Evolutionary conservation across 2,797 vertebrate genomes (phyloP).

Genomic region (Lerista edwardsae): DNA sequence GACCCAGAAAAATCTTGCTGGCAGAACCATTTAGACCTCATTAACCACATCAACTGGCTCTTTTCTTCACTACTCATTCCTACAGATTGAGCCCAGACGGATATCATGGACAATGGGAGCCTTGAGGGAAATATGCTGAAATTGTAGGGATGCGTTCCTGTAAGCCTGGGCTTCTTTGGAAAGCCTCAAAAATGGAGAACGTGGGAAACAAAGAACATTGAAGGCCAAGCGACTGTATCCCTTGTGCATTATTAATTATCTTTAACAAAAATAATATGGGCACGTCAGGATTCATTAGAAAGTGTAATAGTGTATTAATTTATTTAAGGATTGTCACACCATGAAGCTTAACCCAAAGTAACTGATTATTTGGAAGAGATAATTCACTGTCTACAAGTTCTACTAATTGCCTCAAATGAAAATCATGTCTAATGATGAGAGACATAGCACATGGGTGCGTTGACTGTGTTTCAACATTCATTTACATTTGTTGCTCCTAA

Average conservation of each 20-base stretch:
- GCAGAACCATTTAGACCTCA: constrained; percentile 20
- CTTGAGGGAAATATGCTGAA: background rate
- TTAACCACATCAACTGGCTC: constrained; percentile 5
- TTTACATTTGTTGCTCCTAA: constrained; percentile 49
- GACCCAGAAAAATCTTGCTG: constrained; percentile 2
- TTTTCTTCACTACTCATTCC: background rate
- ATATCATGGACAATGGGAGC: background rate
- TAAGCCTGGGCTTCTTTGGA: background rate
- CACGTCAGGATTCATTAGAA: constrained; percentile 55
- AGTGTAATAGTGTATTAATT: constrained; percentile 45
- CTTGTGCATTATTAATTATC: constrained; percentile 57
- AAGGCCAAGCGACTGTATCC: constrained; percentile 15
- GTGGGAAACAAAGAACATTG: constrained; percentile 12
- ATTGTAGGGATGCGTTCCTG: background rate
- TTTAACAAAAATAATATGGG: constrained; percentile 39
- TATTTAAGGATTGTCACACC: constrained; percentile 42
- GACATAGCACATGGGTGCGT: constrained; percentile 8
- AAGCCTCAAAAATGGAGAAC: background rate
- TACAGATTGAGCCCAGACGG: background rate
- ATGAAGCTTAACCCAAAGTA: constrained; percentile 24
- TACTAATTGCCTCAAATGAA: constrained; percentile 39
- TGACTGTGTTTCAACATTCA: constrained; percentile 34
- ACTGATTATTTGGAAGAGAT: constrained; percentile 24
- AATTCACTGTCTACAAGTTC: constrained; percentile 35
- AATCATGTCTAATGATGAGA: constrained; percentile 39